A percentile compares a stretch with the other conserved stretches of the same genome.
These are phyloP conservation scores for Theretra japonica DNA, from an alignment of 2,888 invertebrate species.

Conservation along the genomic window DNA sequence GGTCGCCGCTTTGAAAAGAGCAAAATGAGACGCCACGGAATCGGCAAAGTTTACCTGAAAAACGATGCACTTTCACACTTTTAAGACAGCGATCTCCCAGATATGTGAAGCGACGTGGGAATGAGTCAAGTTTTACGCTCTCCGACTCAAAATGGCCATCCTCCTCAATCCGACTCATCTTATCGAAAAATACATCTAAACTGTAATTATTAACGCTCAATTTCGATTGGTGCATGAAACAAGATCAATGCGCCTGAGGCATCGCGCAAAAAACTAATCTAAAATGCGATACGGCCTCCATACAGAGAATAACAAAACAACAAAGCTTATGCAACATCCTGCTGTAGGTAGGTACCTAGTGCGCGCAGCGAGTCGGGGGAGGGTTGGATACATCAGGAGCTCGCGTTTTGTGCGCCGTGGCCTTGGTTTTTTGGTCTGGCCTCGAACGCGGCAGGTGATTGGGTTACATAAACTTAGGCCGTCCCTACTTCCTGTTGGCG, in stretches of 20 bases:
- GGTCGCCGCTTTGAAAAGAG: conserved; percentile 46
- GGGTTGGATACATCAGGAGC: conserved; percentile 73
- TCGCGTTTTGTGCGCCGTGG: conserved; percentile 63
- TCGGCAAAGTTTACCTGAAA: conserved; percentile 65
- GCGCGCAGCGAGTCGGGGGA: conserved; percentile 60
- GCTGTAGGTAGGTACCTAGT: conserved; percentile 48
- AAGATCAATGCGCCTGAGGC: conserved; percentile 56
- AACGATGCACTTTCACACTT: conserved; percentile 67
- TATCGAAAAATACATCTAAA: conserved; percentile 50
- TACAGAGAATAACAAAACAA: conserved; percentile 79
- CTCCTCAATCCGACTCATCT: conserved; percentile 33
- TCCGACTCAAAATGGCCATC: conserved; percentile 59
- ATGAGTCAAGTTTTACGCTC: conserved; percentile 65
- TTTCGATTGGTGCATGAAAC: conserved; percentile 56
- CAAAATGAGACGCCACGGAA: conserved; percentile 59
- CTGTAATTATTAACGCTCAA: conserved; percentile 59
- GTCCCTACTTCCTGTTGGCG: conserved; percentile 82
- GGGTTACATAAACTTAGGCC: conserved; percentile 83
- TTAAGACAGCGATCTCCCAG: conserved; percentile 55
- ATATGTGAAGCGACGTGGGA: conserved; percentile 61
- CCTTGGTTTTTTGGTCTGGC: conserved; percentile 63
- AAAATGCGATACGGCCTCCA: conserved; percentile 75
- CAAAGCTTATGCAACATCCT: conserved; percentile 84
- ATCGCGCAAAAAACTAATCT: conserved; percentile 78
- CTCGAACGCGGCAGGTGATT: conserved; percentile 82